A percentile compares a stretch with the other conserved stretches of the same genome.
These are phyloP conservation scores for Thamnophis sirtalis DNA, from an alignment of 2,113 vertebrate species.

Conservation along the genomic window DNA sequence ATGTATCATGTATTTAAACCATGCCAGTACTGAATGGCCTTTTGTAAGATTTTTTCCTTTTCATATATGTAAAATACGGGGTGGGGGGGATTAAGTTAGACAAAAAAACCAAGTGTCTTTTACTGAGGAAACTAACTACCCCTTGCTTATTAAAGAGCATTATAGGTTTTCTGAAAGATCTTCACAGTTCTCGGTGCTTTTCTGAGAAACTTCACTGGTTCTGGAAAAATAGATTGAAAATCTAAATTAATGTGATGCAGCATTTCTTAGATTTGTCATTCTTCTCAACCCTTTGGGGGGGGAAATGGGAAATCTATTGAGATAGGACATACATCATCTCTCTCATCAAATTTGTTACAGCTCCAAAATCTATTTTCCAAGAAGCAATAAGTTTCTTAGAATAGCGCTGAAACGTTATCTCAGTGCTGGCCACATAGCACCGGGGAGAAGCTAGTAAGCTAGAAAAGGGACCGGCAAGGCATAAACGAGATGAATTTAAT, in stretches of 20 bases:
- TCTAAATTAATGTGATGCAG: neutral
- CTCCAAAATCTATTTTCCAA: constrained; percentile 17
- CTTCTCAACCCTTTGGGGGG: neutral
- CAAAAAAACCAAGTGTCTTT: neutral
- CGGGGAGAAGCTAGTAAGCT: constrained; percentile 8
- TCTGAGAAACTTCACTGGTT: neutral
- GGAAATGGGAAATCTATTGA: neutral
- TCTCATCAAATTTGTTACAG: neutral
- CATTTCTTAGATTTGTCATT: neutral
- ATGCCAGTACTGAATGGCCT: neutral
- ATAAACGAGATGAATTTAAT: constrained; percentile 5
- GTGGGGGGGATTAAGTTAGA: neutral
- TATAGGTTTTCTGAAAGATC: neutral
- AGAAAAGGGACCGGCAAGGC: neutral
- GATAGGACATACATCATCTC: constrained; percentile 8
- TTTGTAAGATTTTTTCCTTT: neutral
- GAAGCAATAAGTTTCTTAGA: neutral
- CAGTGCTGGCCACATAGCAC: neutral
- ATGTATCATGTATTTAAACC: neutral
- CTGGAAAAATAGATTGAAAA: neutral
- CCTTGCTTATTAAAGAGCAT: neutral
- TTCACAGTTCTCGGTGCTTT: neutral
- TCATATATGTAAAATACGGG: neutral
- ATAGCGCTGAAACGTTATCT: neutral
- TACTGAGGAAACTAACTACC: neutral